These are phyloP conservation scores for Zoanthus solanderi DNA, from an alignment of 92 coral and sea anemone genomes.

Conservation along the genomic window DNA sequence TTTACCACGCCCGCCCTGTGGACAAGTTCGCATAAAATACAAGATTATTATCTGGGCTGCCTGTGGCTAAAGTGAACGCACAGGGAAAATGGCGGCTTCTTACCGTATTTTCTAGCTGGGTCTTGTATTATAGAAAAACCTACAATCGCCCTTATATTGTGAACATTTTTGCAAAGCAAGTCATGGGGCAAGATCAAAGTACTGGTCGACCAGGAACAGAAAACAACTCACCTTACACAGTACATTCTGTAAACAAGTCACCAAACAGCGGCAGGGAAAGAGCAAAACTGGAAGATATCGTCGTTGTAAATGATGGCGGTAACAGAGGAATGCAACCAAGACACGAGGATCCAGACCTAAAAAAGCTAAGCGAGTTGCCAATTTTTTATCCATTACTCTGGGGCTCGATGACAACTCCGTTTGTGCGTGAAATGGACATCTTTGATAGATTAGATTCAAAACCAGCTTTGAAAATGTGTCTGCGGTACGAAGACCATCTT, in stretches of 20 bases:
- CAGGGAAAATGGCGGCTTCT: no score
- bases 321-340: conserved; percentile 52
- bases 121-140: not conserved
- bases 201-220: conserved; percentile 52
- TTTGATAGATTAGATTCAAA: conserved; percentile 75
- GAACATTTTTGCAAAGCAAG: not conserved
- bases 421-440: conserved; percentile 78
- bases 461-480: conserved; percentile 69
- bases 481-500: conserved; percentile 82
- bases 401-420: conserved; percentile 73
- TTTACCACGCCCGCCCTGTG: no score
- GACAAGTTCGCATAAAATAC: no score
- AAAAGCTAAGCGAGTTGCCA: conserved; percentile 66
- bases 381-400: conserved; percentile 78
- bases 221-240: conserved; percentile 66
- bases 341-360: conserved; percentile 77
- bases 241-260: conserved; percentile 71
- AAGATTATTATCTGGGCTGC: no score
- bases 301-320: conserved; percentile 84
- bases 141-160: not conserved
- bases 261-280: conserved; percentile 61
- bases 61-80: no score
- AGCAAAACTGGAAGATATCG: conserved; percentile 84
- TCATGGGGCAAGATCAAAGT: conserved; percentile 98
- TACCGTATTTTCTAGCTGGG: not conserved